phyloP scores from a whole-genome alignment of 2,888 invertebrate species.

The Troides aeacus region DNA sequence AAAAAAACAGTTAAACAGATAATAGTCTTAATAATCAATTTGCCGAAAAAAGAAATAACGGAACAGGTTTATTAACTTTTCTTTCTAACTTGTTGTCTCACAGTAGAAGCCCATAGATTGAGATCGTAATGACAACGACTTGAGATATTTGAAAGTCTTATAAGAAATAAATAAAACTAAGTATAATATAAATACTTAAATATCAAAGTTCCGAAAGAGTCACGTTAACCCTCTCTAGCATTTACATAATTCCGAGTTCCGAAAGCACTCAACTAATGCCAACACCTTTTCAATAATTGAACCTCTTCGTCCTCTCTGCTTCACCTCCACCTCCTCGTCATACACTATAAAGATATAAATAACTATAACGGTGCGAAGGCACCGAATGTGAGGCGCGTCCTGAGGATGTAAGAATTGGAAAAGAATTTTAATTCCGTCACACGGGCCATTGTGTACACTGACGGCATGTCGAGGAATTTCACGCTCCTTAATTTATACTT shows the following conservation, averaged over 20 bases:
- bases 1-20: no score
- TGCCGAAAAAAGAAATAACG: background rate
- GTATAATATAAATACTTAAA: background rate
- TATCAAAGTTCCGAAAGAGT: background rate
- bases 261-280: conserved; percentile 2
- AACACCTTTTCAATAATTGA: conserved; percentile 13
- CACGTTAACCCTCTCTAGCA: conserved; percentile 5
- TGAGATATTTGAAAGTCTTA: background rate
- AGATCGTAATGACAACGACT: background rate
- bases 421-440: conserved; percentile 65
- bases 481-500: conserved; percentile 71
- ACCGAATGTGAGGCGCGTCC: conserved; percentile 28
- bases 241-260: conserved; percentile 13
- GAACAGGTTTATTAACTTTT: background rate
- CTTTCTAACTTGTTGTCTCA: background rate
- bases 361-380: conserved; percentile 14
- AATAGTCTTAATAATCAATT: no score
- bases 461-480: conserved; percentile 62
- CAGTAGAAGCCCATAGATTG: background rate
- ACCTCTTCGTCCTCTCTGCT: no score
- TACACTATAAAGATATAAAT: conserved; percentile 10
- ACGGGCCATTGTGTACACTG: conserved; percentile 55
- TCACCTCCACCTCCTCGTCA: background rate
- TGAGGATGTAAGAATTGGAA: conserved; percentile 45
- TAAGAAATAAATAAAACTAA: background rate